Percentiles rank a stretch among this genome's conserved stretches.
These are phyloP conservation scores for Crotalus helleri DNA, from an alignment of 2,113 vertebrate genomes.

Conservation along the genomic window DNA sequence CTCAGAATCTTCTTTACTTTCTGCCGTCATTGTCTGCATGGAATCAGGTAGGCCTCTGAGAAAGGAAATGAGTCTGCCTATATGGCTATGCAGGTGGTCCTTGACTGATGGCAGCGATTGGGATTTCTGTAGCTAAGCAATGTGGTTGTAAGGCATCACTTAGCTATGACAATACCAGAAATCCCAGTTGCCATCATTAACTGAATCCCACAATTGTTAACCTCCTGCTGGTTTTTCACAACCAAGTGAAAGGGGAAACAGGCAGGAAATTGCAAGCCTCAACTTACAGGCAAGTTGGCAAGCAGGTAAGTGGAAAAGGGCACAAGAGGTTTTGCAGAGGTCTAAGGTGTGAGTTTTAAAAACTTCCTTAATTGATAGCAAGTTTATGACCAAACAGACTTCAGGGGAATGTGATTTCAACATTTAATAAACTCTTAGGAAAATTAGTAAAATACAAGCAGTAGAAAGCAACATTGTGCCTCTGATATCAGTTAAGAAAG, in stretches of 20 bases:
- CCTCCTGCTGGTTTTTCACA: background rate
- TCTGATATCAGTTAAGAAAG: background rate
- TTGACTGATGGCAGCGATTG: background rate
- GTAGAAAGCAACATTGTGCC: background rate
- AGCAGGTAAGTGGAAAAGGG: background rate
- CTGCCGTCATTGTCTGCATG: background rate
- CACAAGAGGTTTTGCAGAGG: background rate
- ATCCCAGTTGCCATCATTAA: background rate
- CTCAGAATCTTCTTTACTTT: background rate
- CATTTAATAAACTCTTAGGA: background rate
- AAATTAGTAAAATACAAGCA: background rate
- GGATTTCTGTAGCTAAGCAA: background rate
- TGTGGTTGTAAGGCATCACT: background rate
- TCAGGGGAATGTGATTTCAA: background rate
- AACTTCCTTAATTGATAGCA: background rate
- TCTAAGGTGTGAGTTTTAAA: background rate
- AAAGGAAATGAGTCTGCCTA: background rate
- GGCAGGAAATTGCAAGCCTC: background rate
- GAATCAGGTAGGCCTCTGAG: background rate
- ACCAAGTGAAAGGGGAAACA: background rate
- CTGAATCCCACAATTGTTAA: background rate
- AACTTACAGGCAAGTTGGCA: background rate
- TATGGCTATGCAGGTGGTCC: background rate
- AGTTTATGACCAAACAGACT: background rate
- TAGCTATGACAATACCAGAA: background rate